Evolutionary conservation across 2,797 vertebrate species (phyloP), one percentile per base, ranked within the genome.

Genomic region (Sebastes matsubarae): DNA sequence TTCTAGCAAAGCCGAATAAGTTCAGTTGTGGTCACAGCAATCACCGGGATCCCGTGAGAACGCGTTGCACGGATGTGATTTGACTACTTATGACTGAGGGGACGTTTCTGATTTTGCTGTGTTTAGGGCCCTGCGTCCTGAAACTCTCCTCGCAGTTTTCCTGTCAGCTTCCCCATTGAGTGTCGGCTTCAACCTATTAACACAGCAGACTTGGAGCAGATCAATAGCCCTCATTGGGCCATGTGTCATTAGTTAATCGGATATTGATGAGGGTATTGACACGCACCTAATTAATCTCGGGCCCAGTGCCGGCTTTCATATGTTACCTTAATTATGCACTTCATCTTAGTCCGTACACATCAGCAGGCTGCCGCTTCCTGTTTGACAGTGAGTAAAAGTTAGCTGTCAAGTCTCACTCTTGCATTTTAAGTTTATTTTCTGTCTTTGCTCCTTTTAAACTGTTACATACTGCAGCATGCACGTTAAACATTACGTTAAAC

Each of bases 171-270:
- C 96, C 95, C 95, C 95, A 96, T 95, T 96, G 94, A 96, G 96
- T 95, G 96, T 94, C 94, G 94, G 95, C 96, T 97, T 97, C 97
- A 97, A 96, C 97, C 97, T 98, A 98, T 97, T 98, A 99, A 97
- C 96, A 94, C 96, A 90, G 95, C 96, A 94, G 95, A 97, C 95
- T 95, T 95, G 91, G 94, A 96, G 96, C 96, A 93, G 97, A 99
- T 99, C 98, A 97, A 99, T 99, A 97, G 94, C 93, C 96, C 97
- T 98, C 97, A 97, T 98, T 97, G 97, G 96, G 96, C 96, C 96
- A 97, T 99, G 96, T 98, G 97, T 99, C 99, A 98, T 99, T 99
- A 97, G 97, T 98, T 99, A 99, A 99, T 99, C 98, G 97, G 97
- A 97, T 98, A 99, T 99, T 99, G 98, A 99, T 98, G 97, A 98